Evolutionary conservation across 2,113 vertebrate species (phyloP).

Genomic region (Grammomys dolichurus): DNA sequence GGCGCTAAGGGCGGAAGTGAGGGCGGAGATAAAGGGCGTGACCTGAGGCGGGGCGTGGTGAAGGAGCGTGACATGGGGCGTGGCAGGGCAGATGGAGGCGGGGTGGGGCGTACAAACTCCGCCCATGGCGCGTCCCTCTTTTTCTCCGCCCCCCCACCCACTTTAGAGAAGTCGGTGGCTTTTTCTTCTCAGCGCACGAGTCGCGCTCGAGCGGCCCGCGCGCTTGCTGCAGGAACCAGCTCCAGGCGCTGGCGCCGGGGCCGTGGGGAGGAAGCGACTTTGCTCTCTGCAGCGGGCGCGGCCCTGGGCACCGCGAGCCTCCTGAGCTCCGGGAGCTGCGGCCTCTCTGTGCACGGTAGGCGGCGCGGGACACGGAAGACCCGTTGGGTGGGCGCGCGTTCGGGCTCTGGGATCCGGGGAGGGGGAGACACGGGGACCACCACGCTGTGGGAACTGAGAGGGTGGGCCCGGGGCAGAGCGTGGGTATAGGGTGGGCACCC

Average conservation of each 20-base stretch:
- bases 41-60: background rate
- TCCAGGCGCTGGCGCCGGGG: conserved; percentile 76
- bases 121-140: background rate
- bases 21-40: background rate
- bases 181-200: conserved; percentile 22
- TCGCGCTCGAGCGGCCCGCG: conserved; percentile 57
- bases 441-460: background rate
- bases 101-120: background rate
- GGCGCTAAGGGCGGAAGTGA: background rate
- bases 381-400: background rate
- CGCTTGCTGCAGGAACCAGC: conserved; percentile 63
- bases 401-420: background rate
- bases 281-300: conserved; percentile 67
- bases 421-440: background rate
- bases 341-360: conserved; percentile 54
- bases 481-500: background rate
- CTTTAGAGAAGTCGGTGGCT: conserved; percentile 67
- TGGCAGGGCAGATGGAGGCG: background rate
- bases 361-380: background rate
- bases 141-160: background rate
- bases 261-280: conserved; percentile 68
- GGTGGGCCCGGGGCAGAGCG: background rate
- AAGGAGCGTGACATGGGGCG: background rate
- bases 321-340: conserved; percentile 44
- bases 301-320: conserved; percentile 59